Conservation (phyloP, 2,888 invertebrate genomes). For the Conus canariensis region DNA sequence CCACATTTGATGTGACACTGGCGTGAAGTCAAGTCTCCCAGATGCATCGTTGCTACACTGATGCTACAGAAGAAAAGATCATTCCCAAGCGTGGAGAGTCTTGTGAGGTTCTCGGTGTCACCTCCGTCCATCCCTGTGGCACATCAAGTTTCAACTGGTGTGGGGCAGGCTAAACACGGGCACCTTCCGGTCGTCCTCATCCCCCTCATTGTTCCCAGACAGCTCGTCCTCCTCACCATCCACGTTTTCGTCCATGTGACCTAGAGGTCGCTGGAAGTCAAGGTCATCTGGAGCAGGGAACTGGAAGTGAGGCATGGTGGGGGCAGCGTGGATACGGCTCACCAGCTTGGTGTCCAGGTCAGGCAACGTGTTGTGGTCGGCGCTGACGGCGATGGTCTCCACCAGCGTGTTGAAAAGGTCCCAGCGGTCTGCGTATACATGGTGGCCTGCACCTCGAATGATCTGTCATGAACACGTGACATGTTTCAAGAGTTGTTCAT, state of each 20-base stretch:
- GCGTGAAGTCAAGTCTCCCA: too few species aligned
- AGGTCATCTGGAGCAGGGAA: background rate
- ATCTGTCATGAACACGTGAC: background rate
- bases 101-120: background rate
- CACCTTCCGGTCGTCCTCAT: background rate
- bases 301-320: background rate
- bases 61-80: too few species aligned
- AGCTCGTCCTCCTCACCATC: background rate
- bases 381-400: slow-evolving; percentile 27
- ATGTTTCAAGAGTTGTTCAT: too few species aligned
- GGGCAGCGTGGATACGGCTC: background rate
- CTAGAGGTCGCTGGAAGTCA: slow-evolving; percentile 31
- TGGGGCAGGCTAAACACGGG: background rate
- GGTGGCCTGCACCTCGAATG: slow-evolving; percentile 37
- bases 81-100: too few species aligned
- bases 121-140: background rate
- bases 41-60: too few species aligned
- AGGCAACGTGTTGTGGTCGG: slow-evolving; percentile 21
- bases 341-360: slow-evolving; percentile 26
- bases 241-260: slow-evolving; percentile 28
- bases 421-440: slow-evolving; percentile 39
- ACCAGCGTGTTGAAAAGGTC: slow-evolving; percentile 40
- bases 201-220: background rate
- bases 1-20: too few species aligned
- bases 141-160: background rate